Evolutionary conservation across 2,797 vertebrate genomes (phyloP).

Genomic region (Hypotaenidia philippensis): DNA sequence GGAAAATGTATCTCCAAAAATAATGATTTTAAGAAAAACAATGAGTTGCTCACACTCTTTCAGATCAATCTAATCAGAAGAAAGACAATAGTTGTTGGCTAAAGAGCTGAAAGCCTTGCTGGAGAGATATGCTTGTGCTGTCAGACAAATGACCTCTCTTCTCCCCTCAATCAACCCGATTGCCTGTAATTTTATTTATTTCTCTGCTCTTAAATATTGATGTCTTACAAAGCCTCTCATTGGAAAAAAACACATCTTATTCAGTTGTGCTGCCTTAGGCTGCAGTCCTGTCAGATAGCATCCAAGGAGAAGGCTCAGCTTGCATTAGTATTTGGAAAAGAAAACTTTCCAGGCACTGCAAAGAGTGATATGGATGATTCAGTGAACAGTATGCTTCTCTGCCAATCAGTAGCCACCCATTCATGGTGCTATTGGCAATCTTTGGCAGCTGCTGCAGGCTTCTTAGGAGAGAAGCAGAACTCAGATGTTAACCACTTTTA

Average conservation of each 20-base stretch:
- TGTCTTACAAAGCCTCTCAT: not conserved
- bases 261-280: constrained; percentile 10
- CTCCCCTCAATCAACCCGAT: not conserved
- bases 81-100: not conserved
- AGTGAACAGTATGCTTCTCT: not conserved
- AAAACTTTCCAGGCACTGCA: not conserved
- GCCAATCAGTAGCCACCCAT: not conserved
- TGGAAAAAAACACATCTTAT: not conserved
- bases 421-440: not conserved
- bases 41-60: not conserved
- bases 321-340: not conserved
- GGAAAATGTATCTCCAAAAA: not conserved
- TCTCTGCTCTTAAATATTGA: constrained; percentile 32
- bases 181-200: constrained; percentile 28
- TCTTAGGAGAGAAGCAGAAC: not conserved
- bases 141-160: not conserved
- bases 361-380: not conserved
- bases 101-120: not conserved
- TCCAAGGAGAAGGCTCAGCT: not conserved
- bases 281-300: constrained; percentile 11
- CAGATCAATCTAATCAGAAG: not conserved
- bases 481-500: not conserved
- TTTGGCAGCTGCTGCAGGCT: not conserved
- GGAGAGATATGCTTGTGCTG: not conserved
- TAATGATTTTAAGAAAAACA: not conserved